Evolutionary conservation across 2,113 vertebrate species (phyloP).

Genomic region (Nycticebus coucang): DNA sequence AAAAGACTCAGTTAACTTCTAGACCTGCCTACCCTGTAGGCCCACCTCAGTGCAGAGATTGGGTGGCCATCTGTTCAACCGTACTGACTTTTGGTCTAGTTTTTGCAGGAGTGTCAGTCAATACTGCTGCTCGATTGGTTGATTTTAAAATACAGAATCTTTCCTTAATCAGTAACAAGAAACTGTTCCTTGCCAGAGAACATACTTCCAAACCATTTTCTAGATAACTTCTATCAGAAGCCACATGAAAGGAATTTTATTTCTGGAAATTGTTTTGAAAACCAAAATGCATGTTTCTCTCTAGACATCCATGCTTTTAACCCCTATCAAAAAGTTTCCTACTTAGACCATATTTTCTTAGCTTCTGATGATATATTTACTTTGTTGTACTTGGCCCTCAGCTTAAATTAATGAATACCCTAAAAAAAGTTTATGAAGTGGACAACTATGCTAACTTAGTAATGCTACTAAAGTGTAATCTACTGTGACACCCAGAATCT

Average conservation of each 20-base stretch:
- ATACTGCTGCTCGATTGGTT: background rate
- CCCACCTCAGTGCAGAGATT: background rate
- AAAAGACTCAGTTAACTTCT: background rate
- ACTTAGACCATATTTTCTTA: slow-evolving; percentile 23
- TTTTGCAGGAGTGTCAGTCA: slow-evolving; percentile 34
- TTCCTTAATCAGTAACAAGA: slow-evolving; percentile 5
- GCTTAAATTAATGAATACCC: slow-evolving; percentile 29
- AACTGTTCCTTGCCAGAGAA: slow-evolving; percentile 52
- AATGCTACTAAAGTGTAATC: slow-evolving; percentile 52
- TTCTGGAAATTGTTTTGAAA: slow-evolving; percentile 56
- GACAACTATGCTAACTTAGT: slow-evolving; percentile 9
- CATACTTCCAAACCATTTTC: slow-evolving; percentile 2
- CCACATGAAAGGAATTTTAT: slow-evolving; percentile 53
- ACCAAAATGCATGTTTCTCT: background rate
- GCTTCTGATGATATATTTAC: slow-evolving; percentile 16
- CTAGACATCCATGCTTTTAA: background rate
- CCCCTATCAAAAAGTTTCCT: background rate
- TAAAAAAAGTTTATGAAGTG: slow-evolving; percentile 49
- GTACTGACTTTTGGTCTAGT: background rate
- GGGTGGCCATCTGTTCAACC: background rate
- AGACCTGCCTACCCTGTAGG: background rate
- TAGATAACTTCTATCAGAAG: slow-evolving; percentile 43
- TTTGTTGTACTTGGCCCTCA: slow-evolving; percentile 36
- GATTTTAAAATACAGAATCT: slow-evolving; percentile 29
- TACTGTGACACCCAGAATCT: background rate